These are phyloP conservation scores for Rhinoptilus africanus DNA, from an alignment of 2,113 vertebrate genomes.

Conservation along the genomic window DNA sequence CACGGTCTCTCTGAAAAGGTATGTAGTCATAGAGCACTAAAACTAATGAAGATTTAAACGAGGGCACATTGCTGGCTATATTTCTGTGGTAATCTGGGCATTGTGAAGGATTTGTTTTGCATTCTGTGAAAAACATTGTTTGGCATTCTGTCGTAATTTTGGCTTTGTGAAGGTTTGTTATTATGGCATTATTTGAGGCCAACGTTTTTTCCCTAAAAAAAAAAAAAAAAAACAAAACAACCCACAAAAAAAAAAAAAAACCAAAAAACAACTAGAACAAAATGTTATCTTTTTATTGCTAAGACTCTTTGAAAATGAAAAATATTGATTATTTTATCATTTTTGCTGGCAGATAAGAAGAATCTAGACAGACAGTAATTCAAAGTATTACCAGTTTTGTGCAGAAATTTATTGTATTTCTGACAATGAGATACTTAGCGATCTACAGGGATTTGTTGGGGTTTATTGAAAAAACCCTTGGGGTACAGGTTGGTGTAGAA, in stretches of 20 bases:
- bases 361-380: constrained; percentile 40
- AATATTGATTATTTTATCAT: constrained; percentile 67
- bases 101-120: background rate
- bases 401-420: constrained; percentile 38
- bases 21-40: rapidly evolving
- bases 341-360: constrained; percentile 55
- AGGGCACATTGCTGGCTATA: background rate
- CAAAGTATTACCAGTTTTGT: constrained; percentile 29
- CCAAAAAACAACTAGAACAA: no score
- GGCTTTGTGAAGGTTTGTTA: background rate
- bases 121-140: no score
- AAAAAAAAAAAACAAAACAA: background rate
- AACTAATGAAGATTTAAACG: background rate
- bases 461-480: constrained; percentile 26
- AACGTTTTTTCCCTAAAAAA: background rate
- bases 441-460: constrained; percentile 11
- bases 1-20: rapidly evolving
- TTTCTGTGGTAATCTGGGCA: no score
- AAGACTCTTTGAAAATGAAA: constrained; percentile 52
- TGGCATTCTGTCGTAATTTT: background rate
- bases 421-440: constrained; percentile 27
- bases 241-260: no score
- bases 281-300: constrained; percentile 32
- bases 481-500: background rate
- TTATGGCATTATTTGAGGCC: background rate